A percentile compares a stretch with the other conserved stretches of the same genome.
These are phyloP conservation scores for Lepeophtheirus nordmannii DNA, from an alignment of 2,888 invertebrate species.

Conservation along the genomic window DNA sequence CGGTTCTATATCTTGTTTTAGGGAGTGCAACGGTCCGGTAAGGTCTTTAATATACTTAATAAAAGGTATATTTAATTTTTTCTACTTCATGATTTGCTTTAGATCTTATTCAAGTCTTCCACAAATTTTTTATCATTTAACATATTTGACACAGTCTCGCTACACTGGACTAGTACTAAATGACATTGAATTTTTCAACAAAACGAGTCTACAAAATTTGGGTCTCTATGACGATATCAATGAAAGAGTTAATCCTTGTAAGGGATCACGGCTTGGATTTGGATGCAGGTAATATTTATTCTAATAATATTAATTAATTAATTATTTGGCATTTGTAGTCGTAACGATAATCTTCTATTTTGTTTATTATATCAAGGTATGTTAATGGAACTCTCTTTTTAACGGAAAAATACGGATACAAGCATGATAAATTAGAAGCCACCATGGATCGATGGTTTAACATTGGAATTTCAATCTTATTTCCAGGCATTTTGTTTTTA, in stretches of 20 bases:
- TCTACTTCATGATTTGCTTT: conserved; percentile 26
- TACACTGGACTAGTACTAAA: conserved; percentile 62
- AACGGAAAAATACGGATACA: conserved; percentile 49
- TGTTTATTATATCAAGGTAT: conserved; percentile 37
- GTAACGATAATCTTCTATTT: too few relatives aligned
- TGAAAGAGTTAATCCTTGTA: conserved; percentile 19
- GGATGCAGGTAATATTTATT: conserved; percentile 27
- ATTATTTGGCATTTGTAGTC: too few relatives aligned
- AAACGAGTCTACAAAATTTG: conserved; percentile 31
- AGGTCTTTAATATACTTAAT: conserved; percentile 26
- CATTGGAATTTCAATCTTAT: conserved; percentile 63
- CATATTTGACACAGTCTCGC: conserved; percentile 59
- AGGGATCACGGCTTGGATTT: conserved; percentile 17
- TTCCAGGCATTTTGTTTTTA: conserved; percentile 60
- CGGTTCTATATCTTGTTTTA: conserved; percentile 47
- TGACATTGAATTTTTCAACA: conserved; percentile 46
- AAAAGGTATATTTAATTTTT: conserved; percentile 11
- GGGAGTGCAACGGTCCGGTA: conserved; percentile 64
- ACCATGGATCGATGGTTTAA: conserved; percentile 57
- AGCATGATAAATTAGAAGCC: conserved; percentile 39
- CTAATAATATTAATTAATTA: too few relatives aligned
- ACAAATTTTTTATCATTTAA: conserved; percentile 43
- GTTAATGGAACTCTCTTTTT: conserved; percentile 54
- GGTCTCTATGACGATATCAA: conserved; percentile 1
- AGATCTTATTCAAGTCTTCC: conserved; percentile 26